phyloP scores from a whole-genome alignment of 2,888 invertebrate genomes.

The Scrobipalpa atriplicella region DNA sequence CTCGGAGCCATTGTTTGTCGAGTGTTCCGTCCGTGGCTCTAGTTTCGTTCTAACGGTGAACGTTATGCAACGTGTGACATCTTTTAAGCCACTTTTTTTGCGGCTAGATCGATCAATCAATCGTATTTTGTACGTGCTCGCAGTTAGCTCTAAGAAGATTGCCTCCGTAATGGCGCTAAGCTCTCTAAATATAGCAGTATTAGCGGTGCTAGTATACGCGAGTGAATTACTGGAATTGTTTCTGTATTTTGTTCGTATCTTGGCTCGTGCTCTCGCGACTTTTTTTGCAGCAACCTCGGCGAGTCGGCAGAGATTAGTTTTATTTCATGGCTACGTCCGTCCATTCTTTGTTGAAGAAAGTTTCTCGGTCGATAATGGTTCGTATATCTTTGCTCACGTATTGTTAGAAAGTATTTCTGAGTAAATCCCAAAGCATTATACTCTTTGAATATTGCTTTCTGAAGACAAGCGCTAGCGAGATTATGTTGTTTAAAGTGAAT shows the following conservation, averaged over 20 bases:
- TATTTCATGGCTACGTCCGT: slow-evolving; percentile 52
- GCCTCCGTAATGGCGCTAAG: slow-evolving; percentile 41
- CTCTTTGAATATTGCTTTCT: slow-evolving; percentile 23
- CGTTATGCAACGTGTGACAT: slow-evolving; percentile 61
- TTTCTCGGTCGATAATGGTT: slow-evolving; percentile 52
- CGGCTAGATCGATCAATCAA: slow-evolving; percentile 44
- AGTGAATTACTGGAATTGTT: slow-evolving; percentile 47
- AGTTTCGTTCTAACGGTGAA: slow-evolving; percentile 57
- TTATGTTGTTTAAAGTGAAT: slow-evolving; percentile 22
- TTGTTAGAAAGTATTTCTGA: slow-evolving; percentile 62
- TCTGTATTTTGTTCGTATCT: slow-evolving; percentile 47
- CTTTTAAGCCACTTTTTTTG: slow-evolving; percentile 52
- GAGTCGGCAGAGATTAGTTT: slow-evolving; percentile 49
- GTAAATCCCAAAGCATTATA: slow-evolving; percentile 40
- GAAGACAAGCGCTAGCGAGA: slow-evolving; percentile 10
- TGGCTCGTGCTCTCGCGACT: slow-evolving; percentile 49
- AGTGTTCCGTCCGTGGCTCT: slow-evolving; percentile 44
- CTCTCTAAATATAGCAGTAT: slow-evolving; percentile 30
- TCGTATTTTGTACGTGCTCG: slow-evolving; percentile 48
- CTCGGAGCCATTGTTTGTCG: slow-evolving; percentile 57
- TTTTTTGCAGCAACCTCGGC: slow-evolving; percentile 45
- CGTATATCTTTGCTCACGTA: slow-evolving; percentile 53
- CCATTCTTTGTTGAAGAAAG: slow-evolving; percentile 48
- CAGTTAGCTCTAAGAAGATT: slow-evolving; percentile 40
- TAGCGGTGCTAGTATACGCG: slow-evolving; percentile 33